Percentiles rank a stretch among this genome's conserved stretches.
These are phyloP conservation scores for Sylvia borin DNA, from an alignment of 2,797 vertebrate species.

Conservation along the genomic window DNA sequence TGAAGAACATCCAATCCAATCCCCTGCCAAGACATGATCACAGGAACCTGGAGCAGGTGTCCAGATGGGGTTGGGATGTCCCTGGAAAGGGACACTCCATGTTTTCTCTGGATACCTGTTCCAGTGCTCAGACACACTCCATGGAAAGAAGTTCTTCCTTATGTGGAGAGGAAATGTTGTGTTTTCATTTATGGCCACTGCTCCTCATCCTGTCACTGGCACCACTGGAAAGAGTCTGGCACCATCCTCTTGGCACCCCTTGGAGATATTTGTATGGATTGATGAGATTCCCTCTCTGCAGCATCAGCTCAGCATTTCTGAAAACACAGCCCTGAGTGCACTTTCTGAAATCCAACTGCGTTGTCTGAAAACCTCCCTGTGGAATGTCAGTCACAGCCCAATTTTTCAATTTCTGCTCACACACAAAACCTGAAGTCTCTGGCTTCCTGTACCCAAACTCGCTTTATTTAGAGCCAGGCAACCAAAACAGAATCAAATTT, in stretches of 20 bases:
- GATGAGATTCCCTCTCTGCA: not conserved
- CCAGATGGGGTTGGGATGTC: not conserved
- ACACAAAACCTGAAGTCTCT: not conserved
- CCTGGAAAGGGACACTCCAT: not conserved
- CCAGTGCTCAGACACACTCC: not conserved
- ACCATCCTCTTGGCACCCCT: not conserved
- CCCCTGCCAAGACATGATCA: not conserved
- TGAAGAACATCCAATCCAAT: not conserved
- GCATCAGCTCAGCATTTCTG: not conserved
- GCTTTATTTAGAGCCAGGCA: slow-evolving; percentile 6
- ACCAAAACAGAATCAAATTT: slow-evolving; percentile 8
- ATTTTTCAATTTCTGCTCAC: not conserved
- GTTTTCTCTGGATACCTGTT: not conserved
- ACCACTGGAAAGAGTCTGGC: not conserved
- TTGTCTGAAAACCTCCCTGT: not conserved
- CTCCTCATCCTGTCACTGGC: not conserved
- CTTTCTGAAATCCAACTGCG: not conserved
- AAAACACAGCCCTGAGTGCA: not conserved
- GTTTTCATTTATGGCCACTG: not conserved
- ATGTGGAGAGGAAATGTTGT: rapidly evolving
- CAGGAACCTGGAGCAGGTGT: not conserved
- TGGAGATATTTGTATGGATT: not conserved
- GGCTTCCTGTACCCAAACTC: not conserved
- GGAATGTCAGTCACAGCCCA: not conserved
- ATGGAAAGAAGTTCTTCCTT: not conserved